phyloP scores from a whole-genome alignment of 53 echinoderm and acorn worm genomes.

The Antedon mediterranea region DNA sequence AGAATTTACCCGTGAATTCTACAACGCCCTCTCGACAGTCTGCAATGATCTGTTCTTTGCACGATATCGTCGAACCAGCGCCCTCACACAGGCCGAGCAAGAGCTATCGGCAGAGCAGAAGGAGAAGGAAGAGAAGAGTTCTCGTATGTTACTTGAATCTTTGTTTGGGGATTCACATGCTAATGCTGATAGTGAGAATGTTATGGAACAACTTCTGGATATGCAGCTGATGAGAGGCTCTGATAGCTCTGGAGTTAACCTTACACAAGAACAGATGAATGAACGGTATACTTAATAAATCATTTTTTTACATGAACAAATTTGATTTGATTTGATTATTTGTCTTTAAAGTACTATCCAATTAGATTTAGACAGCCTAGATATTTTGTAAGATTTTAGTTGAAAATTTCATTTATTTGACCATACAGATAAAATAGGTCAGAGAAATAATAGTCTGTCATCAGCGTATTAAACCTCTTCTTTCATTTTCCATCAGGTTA shows the following conservation, averaged over 20 bases:
- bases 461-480: no score
- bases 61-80: slow-evolving; percentile 43
- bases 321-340: no score
- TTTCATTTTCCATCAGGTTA: slow-evolving; percentile 25
- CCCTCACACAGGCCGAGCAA: neutral
- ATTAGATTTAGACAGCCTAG: no score
- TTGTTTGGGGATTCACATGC: slow-evolving; percentile 53
- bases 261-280: slow-evolving; percentile 42
- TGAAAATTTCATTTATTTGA: neutral
- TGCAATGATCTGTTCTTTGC: slow-evolving; percentile 98
- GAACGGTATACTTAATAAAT: slow-evolving; percentile 36
- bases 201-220: slow-evolving; percentile 54
- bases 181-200: slow-evolving; percentile 52
- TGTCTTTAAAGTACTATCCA: no score
- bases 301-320: no score
- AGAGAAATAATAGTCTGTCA: no score
- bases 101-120: slow-evolving; percentile 2
- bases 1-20: slow-evolving; percentile 69
- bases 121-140: slow-evolving; percentile 9
- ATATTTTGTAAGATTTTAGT: no score
- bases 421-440: neutral
- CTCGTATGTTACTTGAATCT: slow-evolving; percentile 36
- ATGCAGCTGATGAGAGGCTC: slow-evolving; percentile 71
- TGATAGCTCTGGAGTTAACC: slow-evolving; percentile 57
- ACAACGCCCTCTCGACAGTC: slow-evolving; percentile 59